A percentile compares a stretch with the other conserved stretches of the same genome.
Evolutionary conservation across 2,888 invertebrate genomes (phyloP).

Genomic region (Chloromyia formosa): DNA sequence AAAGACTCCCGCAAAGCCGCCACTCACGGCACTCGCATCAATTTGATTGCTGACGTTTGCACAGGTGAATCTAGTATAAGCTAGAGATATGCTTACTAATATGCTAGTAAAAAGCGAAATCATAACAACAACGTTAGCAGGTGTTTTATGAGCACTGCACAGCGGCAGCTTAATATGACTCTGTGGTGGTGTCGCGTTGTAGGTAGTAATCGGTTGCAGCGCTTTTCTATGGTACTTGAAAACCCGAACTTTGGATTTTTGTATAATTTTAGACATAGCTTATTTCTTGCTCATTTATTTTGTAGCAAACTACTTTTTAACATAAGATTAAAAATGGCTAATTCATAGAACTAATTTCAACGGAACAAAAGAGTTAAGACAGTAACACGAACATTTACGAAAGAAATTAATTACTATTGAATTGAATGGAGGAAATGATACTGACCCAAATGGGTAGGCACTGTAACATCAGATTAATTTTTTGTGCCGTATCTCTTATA

Average conservation of each 20-base stretch:
- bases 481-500: too few relatives aligned
- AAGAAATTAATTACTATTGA: too few relatives aligned
- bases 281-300: neutral
- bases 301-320: neutral
- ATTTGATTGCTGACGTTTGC: neutral
- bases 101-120: neutral
- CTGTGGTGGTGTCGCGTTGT: too few relatives aligned
- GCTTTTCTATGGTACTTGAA: neutral
- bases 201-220: too few relatives aligned
- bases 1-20: neutral
- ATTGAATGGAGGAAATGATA: too few relatives aligned
- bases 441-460: too few relatives aligned
- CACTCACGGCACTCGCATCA: neutral
- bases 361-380: too few relatives aligned
- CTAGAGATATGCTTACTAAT: too few relatives aligned
- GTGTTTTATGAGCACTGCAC: constrained; percentile 4
- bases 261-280: neutral
- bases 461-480: too few relatives aligned
- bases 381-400: too few relatives aligned
- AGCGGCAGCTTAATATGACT: neutral
- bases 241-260: neutral
- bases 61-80: constrained; percentile 11
- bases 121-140: constrained; percentile 3
- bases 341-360: too few relatives aligned
- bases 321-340: too few relatives aligned